Evolutionary conservation across 1,140 invertebrate species (phyloP).

Genomic region (Drosophila subobscura): DNA sequence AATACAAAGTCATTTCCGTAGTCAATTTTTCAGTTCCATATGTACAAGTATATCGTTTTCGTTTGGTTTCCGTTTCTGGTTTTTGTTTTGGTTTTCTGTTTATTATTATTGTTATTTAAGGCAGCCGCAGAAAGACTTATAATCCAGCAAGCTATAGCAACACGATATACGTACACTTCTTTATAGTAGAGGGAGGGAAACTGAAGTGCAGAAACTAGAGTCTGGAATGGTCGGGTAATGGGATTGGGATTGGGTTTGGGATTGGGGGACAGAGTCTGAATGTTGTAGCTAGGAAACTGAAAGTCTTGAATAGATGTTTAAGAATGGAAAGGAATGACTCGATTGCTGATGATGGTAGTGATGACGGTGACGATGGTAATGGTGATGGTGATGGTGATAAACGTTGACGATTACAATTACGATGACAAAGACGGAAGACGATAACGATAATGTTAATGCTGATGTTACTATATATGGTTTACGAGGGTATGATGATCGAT

Average conservation of each 20-base stretch:
- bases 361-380: neutral
- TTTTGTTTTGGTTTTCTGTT: constrained; percentile 4
- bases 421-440: constrained; percentile 26
- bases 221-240: neutral
- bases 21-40: neutral
- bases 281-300: constrained; percentile 20
- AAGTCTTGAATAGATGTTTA: constrained; percentile 11
- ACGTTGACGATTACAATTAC: neutral
- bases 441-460: constrained; percentile 65
- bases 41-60: neutral
- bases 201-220: neutral
- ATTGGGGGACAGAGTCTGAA: constrained; percentile 7
- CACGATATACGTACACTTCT: constrained; percentile 26
- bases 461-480: constrained; percentile 75
- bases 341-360: neutral
- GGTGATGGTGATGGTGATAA: neutral
- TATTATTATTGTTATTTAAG: constrained; percentile 15
- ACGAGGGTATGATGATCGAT: constrained; percentile 44
- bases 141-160: constrained; percentile 9
- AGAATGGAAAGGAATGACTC: neutral
- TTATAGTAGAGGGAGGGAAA: constrained; percentile 1
- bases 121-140: constrained; percentile 13
- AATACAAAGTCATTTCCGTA: neutral
- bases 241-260: constrained; percentile 17
- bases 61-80: neutral